Evolutionary conservation across 1,140 invertebrate genomes (phyloP).

Genomic region (Zaprionus nigranus): DNA sequence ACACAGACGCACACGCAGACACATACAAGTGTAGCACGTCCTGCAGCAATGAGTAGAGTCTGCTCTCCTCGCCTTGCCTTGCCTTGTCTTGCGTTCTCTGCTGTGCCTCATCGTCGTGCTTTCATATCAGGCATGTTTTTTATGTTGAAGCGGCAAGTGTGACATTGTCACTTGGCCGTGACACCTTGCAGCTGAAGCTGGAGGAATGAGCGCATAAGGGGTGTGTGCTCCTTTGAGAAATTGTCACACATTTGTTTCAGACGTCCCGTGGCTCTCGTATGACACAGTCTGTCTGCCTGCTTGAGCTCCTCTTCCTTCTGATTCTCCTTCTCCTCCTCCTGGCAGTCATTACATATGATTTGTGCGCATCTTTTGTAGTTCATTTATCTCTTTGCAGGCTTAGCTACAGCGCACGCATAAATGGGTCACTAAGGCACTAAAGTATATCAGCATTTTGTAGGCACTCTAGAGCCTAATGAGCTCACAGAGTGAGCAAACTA

Average conservation of each 20-base stretch:
- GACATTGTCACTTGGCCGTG: conserved; percentile 77
- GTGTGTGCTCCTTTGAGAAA: conserved; percentile 71
- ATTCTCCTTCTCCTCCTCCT: background rate
- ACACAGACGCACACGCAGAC: no score
- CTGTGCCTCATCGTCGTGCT: background rate
- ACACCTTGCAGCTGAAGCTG: conserved; percentile 61
- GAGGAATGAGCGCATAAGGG: background rate
- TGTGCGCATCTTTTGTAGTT: conserved; percentile 78
- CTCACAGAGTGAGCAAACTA: conserved; percentile 12
- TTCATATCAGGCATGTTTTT: conserved; percentile 46
- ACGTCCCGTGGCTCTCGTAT: conserved; percentile 16
- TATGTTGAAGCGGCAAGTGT: conserved; percentile 69
- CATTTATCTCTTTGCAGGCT: conserved; percentile 65
- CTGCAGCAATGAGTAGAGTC: background rate
- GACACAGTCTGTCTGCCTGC: background rate
- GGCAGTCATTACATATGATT: conserved; percentile 70
- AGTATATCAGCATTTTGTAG: conserved; percentile 16
- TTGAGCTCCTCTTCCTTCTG: no score
- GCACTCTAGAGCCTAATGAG: conserved; percentile 31
- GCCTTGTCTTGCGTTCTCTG: background rate
- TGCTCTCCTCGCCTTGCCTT: background rate
- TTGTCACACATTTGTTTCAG: conserved; percentile 75
- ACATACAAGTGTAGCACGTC: conserved; percentile 45
- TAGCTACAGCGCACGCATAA: conserved; percentile 26
- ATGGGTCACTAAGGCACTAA: conserved; percentile 67